These are phyloP conservation scores for Vandiemenella viatica DNA, from an alignment of 2,888 invertebrate species.

Conservation along the genomic window DNA sequence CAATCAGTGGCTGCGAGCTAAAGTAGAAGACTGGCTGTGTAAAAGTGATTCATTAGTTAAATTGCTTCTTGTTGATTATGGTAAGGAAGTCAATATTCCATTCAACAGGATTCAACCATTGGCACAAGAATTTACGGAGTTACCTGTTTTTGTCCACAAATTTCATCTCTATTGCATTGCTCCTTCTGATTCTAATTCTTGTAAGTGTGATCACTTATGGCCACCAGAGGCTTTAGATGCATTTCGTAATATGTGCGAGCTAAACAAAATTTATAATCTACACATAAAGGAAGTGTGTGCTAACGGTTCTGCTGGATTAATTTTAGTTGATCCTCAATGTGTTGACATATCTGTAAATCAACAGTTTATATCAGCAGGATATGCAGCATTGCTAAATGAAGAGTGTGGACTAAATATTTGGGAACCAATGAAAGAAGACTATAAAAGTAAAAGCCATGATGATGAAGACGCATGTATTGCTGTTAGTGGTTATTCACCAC, in stretches of 20 bases:
- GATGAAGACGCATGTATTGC: constrained; percentile 8
- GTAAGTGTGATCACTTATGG: neutral
- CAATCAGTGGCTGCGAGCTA: constrained; percentile 1
- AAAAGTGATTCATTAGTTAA: neutral
- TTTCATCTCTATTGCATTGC: constrained; percentile 5
- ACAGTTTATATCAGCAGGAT: neutral
- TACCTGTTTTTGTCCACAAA: constrained; percentile 3
- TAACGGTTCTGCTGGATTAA: neutral
- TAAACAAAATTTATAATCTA: neutral
- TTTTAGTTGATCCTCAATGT: neutral
- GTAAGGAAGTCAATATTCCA: neutral
- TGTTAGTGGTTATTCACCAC: constrained; percentile 8
- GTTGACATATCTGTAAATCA: neutral
- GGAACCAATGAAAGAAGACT: constrained; percentile 9
- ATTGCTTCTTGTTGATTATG: constrained; percentile 9
- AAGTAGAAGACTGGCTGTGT: constrained; percentile 4
- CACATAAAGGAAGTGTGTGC: neutral
- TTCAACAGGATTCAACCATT: constrained; percentile 2
- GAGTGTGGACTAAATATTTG: too few species aligned
- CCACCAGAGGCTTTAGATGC: neutral
- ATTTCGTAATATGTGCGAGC: neutral
- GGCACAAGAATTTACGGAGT: neutral
- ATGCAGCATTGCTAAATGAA: neutral
- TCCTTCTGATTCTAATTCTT: neutral
- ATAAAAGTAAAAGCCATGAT: neutral